A percentile compares a stretch with the other conserved stretches of the same genome.
Conservation (phyloP, 2,113 vertebrate species). For the Scopus umbretta region DNA sequence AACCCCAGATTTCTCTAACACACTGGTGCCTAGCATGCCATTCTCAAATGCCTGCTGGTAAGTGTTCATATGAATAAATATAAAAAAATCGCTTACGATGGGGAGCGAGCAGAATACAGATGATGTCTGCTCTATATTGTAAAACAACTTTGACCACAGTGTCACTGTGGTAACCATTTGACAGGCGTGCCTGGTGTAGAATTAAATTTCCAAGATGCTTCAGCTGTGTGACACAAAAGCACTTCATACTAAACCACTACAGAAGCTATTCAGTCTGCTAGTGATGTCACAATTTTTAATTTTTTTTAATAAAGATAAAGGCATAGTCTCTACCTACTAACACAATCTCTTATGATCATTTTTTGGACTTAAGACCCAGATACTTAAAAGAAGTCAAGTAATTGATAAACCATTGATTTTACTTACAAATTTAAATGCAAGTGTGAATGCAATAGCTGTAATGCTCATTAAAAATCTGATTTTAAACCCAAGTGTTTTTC, state of each 20-base stretch:
- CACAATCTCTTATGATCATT: not conserved
- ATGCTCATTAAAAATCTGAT: not conserved
- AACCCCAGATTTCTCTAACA: not conserved
- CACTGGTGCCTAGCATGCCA: no score
- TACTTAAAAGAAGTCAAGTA: not conserved
- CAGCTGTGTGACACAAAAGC: not conserved
- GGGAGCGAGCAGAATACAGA: not conserved
- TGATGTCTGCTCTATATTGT: not conserved
- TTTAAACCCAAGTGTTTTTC: not conserved
- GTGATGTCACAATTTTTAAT: not conserved
- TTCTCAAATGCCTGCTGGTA: not conserved
- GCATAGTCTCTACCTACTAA: not conserved
- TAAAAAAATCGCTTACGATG: not conserved
- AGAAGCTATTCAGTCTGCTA: not conserved
- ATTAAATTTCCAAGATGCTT: not conserved
- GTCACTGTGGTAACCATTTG: not conserved
- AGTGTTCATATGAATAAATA: not conserved
- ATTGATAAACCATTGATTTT: not conserved
- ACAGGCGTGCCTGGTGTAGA: not conserved
- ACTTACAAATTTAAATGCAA: not conserved
- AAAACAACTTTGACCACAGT: accelerated
- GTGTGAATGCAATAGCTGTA: not conserved
- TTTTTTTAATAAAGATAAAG: not conserved
- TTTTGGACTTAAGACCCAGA: not conserved
- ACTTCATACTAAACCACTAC: not conserved